Evolutionary conservation across 2,888 invertebrate genomes (phyloP), one percentile per base, ranked within the genome.

Genomic region (Agrilus mali): DNA sequence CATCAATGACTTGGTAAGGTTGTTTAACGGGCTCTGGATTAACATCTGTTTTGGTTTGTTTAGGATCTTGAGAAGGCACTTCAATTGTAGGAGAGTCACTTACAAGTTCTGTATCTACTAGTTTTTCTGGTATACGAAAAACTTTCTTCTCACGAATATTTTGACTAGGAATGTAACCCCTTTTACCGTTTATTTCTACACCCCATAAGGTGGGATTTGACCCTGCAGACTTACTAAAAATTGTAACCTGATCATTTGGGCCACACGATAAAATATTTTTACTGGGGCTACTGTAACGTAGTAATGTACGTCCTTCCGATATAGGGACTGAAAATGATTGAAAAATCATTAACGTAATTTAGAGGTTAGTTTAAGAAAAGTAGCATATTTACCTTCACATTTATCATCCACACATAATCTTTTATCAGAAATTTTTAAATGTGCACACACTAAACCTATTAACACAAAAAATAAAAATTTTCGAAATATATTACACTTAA

Each of bases 141-240:
- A 82, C 54, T 61, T 73, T 77, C 5, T 57, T 57, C 67, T 87
- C 86, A 55, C 66, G 67, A 40, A 87, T 59, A 53, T 78, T 71
- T 1, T 55, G 57, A 41, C 68, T 66, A 17, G 77, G 79, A 1
- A 75, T 75, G 62, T 82, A 86, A 17, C 87, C 87, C 45, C 74
- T 63, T 57, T 74, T 74, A 27, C 80, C 82, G 50, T 74, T 68
- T 37, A 85, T 77, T 65, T 74, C 76, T 36, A 74, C 80, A 49
- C 78, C 84, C 83, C 84, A 86, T 39, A 78, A 61, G 48, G 77
- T 74, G 16, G 55, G 44, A 47, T 74, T 68, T 20, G 66, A 66
- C 39, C 80, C 84, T 56, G 80, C 80, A 53, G 78, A 74, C 66
- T 86, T 86, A 62, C 85, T 84, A 55, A 68, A 79, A 48, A 87